A percentile compares a stretch with the other conserved stretches of the same genome.
These are phyloP conservation scores for Falco concolor DNA, from an alignment of 2,797 vertebrate genomes.

Conservation along the genomic window DNA sequence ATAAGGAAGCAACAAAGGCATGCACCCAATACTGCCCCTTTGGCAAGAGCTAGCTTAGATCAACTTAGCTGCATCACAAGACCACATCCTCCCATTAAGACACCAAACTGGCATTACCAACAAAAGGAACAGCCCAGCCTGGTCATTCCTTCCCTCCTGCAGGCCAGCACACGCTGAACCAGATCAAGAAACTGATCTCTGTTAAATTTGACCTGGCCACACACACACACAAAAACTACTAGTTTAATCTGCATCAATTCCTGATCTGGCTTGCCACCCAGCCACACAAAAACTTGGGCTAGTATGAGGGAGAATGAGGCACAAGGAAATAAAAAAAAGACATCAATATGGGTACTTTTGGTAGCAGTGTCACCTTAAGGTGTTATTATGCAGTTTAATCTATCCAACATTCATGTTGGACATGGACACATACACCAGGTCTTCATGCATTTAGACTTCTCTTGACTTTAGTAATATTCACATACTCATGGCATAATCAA, in stretches of 20 bases:
- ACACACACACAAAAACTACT: not conserved
- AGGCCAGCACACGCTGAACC: not conserved
- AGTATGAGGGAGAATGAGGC: not conserved
- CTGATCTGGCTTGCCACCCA: not conserved
- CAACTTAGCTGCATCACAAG: not conserved
- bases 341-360: not conserved
- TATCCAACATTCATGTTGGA: not conserved
- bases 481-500: not conserved
- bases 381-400: not conserved
- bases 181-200: not conserved
- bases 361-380: not conserved
- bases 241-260: not conserved
- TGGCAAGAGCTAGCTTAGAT: not conserved
- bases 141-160: not conserved
- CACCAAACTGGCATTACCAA: not conserved
- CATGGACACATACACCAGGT: not conserved
- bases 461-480: not conserved
- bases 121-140: not conserved
- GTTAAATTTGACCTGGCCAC: not conserved
- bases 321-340: not conserved
- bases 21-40: not conserved
- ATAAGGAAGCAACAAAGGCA: not conserved
- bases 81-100: conserved; percentile 17
- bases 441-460: not conserved
- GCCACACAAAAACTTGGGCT: not conserved